These are phyloP conservation scores for Drosophila mettleri DNA, from an alignment of 2,888 invertebrate genomes.

Conservation along the genomic window DNA sequence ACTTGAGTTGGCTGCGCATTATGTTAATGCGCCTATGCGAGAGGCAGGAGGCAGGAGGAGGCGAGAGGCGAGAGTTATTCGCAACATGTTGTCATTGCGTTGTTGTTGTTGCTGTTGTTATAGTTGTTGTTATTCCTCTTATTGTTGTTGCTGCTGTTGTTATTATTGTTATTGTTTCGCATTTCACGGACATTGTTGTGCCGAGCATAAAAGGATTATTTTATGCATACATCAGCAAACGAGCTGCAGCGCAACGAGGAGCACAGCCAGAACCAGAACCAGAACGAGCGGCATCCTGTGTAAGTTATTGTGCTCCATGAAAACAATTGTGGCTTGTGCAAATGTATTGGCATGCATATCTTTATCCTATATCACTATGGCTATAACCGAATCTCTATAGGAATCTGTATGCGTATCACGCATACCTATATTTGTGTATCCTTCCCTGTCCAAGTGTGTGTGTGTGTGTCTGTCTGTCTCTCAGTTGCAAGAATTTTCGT, in stretches of 20 bases:
- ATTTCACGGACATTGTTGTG: slow-evolving; percentile 82
- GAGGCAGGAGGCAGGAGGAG: slow-evolving; percentile 1
- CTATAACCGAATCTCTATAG: slow-evolving; percentile 42
- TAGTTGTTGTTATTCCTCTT: slow-evolving; percentile 25
- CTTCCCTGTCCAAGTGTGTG: slow-evolving; percentile 11
- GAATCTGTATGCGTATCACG: slow-evolving; percentile 15
- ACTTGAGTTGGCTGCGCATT: slow-evolving; percentile 79
- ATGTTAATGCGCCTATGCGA: slow-evolving; percentile 74
- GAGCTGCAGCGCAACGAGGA: slow-evolving; percentile 43
- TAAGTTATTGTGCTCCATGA: slow-evolving; percentile 79
- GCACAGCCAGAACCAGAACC: slow-evolving; percentile 39
- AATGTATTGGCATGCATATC: slow-evolving; percentile 62
- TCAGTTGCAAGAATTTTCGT: slow-evolving; percentile 77
- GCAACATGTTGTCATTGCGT: slow-evolving; percentile 54
- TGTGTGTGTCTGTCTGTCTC: slow-evolving; percentile 47
- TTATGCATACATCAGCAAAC: slow-evolving; percentile 79
- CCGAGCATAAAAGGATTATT: slow-evolving; percentile 80
- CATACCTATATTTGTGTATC: slow-evolving; percentile 3
- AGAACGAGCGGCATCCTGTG: slow-evolving; percentile 73
- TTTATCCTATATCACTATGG: slow-evolving; percentile 31
- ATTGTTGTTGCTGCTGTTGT: slow-evolving; percentile 45
- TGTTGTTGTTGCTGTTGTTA: slow-evolving; percentile 48
- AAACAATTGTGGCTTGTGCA: slow-evolving; percentile 73
- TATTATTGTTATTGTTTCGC: slow-evolving; percentile 80
- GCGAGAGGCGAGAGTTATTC: slow-evolving; percentile 36